phyloP scores from a whole-genome alignment of 2,113 vertebrate genomes.

The Caloenas nicobarica region DNA sequence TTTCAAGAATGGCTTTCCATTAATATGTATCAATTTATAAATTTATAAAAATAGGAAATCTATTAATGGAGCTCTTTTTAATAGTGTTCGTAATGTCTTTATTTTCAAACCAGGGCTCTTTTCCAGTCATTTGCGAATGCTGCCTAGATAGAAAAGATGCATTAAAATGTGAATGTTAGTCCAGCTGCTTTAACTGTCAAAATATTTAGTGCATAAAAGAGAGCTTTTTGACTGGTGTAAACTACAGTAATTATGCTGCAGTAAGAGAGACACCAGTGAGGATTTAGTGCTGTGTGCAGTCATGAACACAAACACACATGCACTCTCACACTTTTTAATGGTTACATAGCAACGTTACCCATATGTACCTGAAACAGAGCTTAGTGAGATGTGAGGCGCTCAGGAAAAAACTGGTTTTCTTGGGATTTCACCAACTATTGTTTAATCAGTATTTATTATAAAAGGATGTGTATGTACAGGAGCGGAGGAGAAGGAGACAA shows the following conservation, averaged over 20 bases:
- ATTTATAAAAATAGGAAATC: slow-evolving; percentile 9
- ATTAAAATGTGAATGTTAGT: slow-evolving; percentile 1
- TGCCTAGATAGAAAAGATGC: background rate
- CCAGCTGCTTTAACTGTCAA: background rate
- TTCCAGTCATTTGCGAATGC: slow-evolving; percentile 10
- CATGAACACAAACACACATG: background rate
- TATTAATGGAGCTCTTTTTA: slow-evolving; percentile 17
- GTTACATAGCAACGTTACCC: slow-evolving; percentile 25
- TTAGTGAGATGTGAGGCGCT: background rate
- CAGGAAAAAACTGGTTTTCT: slow-evolving; percentile 29
- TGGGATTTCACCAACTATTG: slow-evolving; percentile 42
- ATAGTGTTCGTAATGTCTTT: background rate
- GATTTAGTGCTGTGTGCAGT: background rate
- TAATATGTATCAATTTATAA: background rate
- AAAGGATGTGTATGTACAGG: background rate
- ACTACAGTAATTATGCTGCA: background rate
- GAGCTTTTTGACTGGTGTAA: background rate
- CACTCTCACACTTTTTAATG: background rate
- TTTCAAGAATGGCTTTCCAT: slow-evolving; percentile 7
- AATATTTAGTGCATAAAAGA: slow-evolving; percentile 15
- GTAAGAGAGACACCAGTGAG: background rate
- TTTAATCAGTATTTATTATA: slow-evolving; percentile 49
- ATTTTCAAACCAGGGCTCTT: background rate
- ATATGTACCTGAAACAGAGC: background rate
- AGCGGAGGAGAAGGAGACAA: background rate